phyloP scores from a whole-genome alignment of 2,888 invertebrate genomes.

The Harpalus rubripes region DNA sequence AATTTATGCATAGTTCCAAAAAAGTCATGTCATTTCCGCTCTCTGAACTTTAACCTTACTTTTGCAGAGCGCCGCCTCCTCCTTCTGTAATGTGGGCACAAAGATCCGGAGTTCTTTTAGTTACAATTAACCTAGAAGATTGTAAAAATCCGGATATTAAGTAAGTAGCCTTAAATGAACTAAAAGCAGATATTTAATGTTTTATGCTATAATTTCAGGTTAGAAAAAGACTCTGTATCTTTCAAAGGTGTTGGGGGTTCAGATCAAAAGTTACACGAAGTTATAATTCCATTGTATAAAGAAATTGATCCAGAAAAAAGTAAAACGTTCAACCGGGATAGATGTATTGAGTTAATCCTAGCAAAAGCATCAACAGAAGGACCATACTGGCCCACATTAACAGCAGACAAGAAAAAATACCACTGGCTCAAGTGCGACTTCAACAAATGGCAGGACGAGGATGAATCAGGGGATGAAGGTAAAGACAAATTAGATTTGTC shows the following conservation, averaged over 20 bases:
- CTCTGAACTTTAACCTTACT: slow-evolving; percentile 71
- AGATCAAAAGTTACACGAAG: slow-evolving; percentile 91
- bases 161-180: slow-evolving; percentile 77
- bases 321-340: slow-evolving; percentile 84
- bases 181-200: not conserved
- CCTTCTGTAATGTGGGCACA: slow-evolving; percentile 98
- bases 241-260: slow-evolving; percentile 93
- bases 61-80: slow-evolving; percentile 86
- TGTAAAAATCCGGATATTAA: slow-evolving; percentile 91
- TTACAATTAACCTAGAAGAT: slow-evolving; percentile 95
- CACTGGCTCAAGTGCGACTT: slow-evolving; percentile 99
- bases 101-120: slow-evolving; percentile 87
- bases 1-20: slow-evolving; percentile 48
- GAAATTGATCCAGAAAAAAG: slow-evolving; percentile 91
- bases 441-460: slow-evolving; percentile 98
- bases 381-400: slow-evolving; percentile 93
- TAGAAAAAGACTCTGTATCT: slow-evolving; percentile 86
- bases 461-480: slow-evolving; percentile 92
- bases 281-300: slow-evolving; percentile 90
- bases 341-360: slow-evolving; percentile 87
- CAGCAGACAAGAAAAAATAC: slow-evolving; percentile 91
- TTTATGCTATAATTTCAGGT: slow-evolving; percentile 75
- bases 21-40: slow-evolving; percentile 59
- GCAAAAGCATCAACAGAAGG: slow-evolving; percentile 83
- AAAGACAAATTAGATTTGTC: slow-evolving; percentile 21